Base-by-base conservation (phyloP, 2,888 invertebrate genomes). In the Spodoptera exigua region DNA sequence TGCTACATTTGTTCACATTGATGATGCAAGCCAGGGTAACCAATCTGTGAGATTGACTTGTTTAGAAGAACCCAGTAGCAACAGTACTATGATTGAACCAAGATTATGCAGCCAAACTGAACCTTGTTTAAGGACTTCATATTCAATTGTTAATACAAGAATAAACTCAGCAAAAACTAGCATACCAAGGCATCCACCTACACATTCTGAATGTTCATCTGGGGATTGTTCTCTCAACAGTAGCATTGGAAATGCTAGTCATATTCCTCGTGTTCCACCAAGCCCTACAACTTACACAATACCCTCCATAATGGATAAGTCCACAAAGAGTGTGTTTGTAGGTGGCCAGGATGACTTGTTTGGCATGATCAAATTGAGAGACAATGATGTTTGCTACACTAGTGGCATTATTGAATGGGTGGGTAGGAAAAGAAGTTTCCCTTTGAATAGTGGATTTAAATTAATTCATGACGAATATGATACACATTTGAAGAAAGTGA, bases 391-490 rank as follows among this genome's bases (percentile, higher is more conserved):
- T 3, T 94, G 94, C 74, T 94, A 94, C 64, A 94, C 93, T 2
- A 93, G 90, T 78, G 94, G 93, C 2, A 90, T 89, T 7, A 93
- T 94, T 56, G 93, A 93, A 67, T 93, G 93, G 94, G 92, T 94
- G 12, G 93, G 93, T 13, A 86, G 88, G 55, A 94, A 93, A 65
- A 83, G 92, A 69, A 89, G 84, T 71, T 92, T 85, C 69, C 93
- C 93, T 60, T 77, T 93, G 51, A 93, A 93, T 60, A 89, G 88
- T 80, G 93, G 93, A 5, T 94, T 94, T 78, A 94, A 93, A 87
- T 77, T 90, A 61, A 78, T 93, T 11, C 82, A 79, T 77, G 86
- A 86, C 44, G 74, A 76, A 37, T 61, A 62, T 78, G 90, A 88
- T 53, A 83, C 85, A 32, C 62, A 71, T 36, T 34, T 65, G 13